Conservation (phyloP, 2,113 vertebrate genomes). For the Anguilla rostrata region DNA sequence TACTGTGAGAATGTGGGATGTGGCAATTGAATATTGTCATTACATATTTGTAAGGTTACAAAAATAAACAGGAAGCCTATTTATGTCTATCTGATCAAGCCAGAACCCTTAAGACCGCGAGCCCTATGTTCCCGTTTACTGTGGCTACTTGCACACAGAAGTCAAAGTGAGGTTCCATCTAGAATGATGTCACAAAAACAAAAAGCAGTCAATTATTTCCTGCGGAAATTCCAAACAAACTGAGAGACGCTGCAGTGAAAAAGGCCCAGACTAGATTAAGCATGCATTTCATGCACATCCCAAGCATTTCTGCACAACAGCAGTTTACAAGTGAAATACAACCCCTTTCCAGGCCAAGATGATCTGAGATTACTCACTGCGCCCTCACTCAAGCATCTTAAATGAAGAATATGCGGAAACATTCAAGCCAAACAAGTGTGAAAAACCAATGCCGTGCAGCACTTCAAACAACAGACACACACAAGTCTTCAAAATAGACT, state of each 20-base stretch:
- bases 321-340: not conserved
- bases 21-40: not conserved
- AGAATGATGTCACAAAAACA: not conserved
- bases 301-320: not conserved
- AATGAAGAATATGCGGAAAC: not conserved
- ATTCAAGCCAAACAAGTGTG: not conserved
- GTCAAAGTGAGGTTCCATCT: not conserved
- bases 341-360: not conserved
- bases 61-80: not conserved
- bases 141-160: not conserved
- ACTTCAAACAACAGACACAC: not conserved
- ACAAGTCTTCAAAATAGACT: not conserved
- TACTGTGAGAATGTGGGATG: not conserved
- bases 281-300: not conserved
- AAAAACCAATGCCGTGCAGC: constrained; percentile 3
- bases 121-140: not conserved
- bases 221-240: not conserved
- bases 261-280: not conserved
- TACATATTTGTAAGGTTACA: not conserved
- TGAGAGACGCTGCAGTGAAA: not conserved
- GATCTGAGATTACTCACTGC: not conserved
- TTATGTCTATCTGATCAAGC: not conserved
- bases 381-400: not conserved
- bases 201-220: not conserved
- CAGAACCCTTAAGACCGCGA: not conserved